Conservation (phyloP, 2,888 invertebrate species). For the Leptopterna dolabrata region DNA sequence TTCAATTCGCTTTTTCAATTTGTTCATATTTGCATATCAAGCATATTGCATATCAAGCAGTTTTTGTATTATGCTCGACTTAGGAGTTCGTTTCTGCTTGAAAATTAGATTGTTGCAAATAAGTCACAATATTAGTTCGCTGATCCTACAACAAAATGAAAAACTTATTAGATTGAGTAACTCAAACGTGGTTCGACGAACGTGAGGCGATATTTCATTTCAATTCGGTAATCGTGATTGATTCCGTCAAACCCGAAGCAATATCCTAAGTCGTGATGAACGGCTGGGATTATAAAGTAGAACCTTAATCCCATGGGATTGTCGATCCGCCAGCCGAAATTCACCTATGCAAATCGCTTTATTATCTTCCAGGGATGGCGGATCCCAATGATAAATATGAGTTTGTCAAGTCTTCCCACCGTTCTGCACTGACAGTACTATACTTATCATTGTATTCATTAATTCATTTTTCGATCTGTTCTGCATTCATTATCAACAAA, state of each 20-base stretch:
- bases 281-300: neutral
- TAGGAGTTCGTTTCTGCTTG: too few relatives aligned
- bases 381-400: neutral
- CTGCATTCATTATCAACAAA: neutral
- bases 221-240: neutral
- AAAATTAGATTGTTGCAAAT: too few relatives aligned
- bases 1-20: too few relatives aligned
- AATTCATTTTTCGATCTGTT: neutral
- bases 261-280: neutral
- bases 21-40: too few relatives aligned
- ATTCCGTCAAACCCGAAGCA: neutral
- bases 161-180: too few relatives aligned
- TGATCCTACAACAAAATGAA: too few relatives aligned
- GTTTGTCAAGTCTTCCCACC: neutral
- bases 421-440: neutral
- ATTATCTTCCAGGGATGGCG: neutral
- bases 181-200: too few relatives aligned
- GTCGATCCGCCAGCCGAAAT: neutral
- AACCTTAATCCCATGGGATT: neutral
- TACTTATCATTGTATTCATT: conserved; percentile 7
- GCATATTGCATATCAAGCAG: too few relatives aligned
- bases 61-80: too few relatives aligned
- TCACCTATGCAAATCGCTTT: neutral
- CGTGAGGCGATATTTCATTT: too few relatives aligned
- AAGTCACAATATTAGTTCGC: too few relatives aligned